Conservation (phyloP, 2,797 vertebrate genomes). For the Cryptoprocta ferox region DNA sequence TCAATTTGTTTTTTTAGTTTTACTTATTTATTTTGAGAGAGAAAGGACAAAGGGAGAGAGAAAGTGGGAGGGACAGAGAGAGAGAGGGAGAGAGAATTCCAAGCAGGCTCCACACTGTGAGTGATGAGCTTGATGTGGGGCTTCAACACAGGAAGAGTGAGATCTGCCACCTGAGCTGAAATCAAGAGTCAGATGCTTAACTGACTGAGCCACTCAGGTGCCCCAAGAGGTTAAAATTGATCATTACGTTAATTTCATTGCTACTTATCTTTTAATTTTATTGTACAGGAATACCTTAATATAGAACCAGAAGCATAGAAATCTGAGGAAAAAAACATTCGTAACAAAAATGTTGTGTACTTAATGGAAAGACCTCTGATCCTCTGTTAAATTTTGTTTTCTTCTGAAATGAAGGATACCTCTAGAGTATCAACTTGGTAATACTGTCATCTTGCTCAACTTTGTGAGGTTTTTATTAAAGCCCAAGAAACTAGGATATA, state of each 20-base stretch:
- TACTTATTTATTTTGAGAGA: no score
- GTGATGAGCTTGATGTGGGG: no score
- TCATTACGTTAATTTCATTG: background rate
- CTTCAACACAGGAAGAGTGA: no score
- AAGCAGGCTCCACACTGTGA: no score
- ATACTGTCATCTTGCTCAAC: background rate
- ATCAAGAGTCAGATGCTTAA: no score
- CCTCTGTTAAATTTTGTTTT: background rate
- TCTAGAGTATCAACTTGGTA: background rate
- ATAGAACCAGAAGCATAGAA: background rate
- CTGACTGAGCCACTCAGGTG: no score
- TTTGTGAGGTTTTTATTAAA: background rate
- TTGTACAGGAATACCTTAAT: background rate
- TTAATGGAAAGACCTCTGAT: background rate
- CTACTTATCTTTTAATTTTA: background rate
- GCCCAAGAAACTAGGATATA: background rate
- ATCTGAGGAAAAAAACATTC: background rate
- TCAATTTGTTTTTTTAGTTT: background rate
- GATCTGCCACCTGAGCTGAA: no score
- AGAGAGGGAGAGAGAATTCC: no score
- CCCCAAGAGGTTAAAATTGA: background rate
- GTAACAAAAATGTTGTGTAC: background rate
- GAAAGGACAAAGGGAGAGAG: no score
- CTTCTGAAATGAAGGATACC: background rate
- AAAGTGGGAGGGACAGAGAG: no score